A percentile compares a stretch with the other conserved stretches of the same genome.
phyloP scores from a whole-genome alignment of 92 coral and sea anemone genomes.

The Siderastrea radians region DNA sequence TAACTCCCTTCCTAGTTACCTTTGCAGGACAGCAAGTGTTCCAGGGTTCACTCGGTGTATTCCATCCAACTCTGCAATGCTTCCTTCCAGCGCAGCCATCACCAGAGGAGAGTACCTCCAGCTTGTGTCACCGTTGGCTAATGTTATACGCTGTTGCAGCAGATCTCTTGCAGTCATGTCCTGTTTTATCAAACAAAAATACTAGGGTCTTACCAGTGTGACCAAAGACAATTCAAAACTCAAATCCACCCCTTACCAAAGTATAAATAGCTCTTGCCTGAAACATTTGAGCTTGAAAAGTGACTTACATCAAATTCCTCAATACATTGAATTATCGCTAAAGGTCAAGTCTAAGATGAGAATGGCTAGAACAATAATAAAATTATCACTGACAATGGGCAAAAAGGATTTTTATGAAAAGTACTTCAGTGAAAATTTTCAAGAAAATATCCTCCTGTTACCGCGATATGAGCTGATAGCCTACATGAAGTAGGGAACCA shows the following conservation, averaged over 20 bases:
- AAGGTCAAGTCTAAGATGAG: no score
- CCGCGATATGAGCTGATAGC: background rate
- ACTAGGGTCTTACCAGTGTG: background rate
- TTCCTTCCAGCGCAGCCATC: slow-evolving; percentile 89
- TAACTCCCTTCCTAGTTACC: slow-evolving; percentile 41
- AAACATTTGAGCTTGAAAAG: no score
- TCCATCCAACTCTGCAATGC: slow-evolving; percentile 94
- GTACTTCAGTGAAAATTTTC: no score
- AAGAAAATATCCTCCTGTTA: no score
- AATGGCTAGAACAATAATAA: no score
- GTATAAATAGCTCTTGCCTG: no score
- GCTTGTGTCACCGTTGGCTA: slow-evolving; percentile 95
- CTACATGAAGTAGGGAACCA: background rate
- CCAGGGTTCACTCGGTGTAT: slow-evolving; percentile 97
- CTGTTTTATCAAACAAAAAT: slow-evolving; percentile 26
- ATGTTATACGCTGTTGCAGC: slow-evolving; percentile 93
- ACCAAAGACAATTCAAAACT: no score
- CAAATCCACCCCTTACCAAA: no score
- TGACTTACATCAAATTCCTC: no score
- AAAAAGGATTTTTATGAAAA: no score
- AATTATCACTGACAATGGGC: no score
- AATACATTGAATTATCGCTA: no score
- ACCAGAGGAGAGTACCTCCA: slow-evolving; percentile 96
- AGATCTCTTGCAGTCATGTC: slow-evolving; percentile 99
- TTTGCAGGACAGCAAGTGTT: slow-evolving; percentile 92